Conservation (phyloP, 2,888 invertebrate species). For the Drosophila phalerata region DNA sequence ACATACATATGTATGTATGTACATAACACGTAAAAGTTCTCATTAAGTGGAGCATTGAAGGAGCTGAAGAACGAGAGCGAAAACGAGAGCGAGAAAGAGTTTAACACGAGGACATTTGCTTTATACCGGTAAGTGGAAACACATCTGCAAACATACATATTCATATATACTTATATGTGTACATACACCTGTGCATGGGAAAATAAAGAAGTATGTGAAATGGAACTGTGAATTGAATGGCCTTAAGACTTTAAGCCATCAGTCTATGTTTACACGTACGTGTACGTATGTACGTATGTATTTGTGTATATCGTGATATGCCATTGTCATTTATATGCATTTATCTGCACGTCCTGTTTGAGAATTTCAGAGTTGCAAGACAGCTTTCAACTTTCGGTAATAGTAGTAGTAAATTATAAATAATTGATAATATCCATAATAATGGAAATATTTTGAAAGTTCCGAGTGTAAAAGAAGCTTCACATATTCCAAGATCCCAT, state of each 20-base stretch:
- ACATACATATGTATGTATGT: not conserved
- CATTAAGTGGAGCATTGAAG: slow-evolving; percentile 41
- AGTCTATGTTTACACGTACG: not conserved
- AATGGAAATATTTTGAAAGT: too few relatives aligned
- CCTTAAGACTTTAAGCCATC: not conserved
- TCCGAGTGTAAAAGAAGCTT: too few relatives aligned
- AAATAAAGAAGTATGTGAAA: not conserved
- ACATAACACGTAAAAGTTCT: slow-evolving; percentile 36
- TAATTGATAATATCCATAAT: too few relatives aligned
- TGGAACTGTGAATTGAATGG: slow-evolving; percentile 7
- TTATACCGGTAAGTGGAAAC: slow-evolving; percentile 53
- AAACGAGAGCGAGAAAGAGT: slow-evolving; percentile 20
- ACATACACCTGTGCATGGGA: slow-evolving; percentile 12
- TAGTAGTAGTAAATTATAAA: not conserved
- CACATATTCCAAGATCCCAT: too few relatives aligned
- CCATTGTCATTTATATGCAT: not conserved
- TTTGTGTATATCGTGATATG: not conserved
- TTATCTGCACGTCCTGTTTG: not conserved
- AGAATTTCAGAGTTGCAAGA: not conserved
- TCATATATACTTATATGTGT: too few relatives aligned
- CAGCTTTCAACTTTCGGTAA: slow-evolving; percentile 6
- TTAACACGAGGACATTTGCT: slow-evolving; percentile 50
- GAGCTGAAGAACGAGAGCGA: slow-evolving; percentile 36
- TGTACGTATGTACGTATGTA: not conserved
- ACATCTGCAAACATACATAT: not conserved